Evolutionary conservation across 2,113 vertebrate species (phyloP).

Genomic region (Lampris megalopsis): DNA sequence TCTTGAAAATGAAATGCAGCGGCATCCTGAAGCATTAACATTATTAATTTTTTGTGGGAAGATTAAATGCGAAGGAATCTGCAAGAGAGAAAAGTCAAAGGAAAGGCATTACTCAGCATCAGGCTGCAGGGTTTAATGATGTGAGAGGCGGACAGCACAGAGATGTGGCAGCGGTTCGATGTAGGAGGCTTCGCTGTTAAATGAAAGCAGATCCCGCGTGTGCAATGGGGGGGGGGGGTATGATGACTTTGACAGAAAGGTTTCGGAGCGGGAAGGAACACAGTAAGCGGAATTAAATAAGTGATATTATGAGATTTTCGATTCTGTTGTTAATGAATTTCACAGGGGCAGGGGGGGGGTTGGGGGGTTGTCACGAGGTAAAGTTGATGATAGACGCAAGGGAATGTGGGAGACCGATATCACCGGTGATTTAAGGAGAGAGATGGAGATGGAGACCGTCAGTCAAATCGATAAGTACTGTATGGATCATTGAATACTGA

Average conservation of each 20-base stretch:
- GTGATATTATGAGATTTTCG: neutral
- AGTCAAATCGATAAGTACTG: neutral
- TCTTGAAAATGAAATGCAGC: neutral
- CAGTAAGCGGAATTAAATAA: neutral
- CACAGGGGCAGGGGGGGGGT: neutral
- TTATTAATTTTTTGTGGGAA: neutral
- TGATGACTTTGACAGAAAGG: slow-evolving; percentile 6
- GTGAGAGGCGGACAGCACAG: neutral
- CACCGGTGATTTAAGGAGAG: neutral
- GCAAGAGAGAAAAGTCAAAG: neutral
- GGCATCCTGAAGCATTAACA: too few relatives aligned
- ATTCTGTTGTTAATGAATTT: neutral
- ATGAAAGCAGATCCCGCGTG: neutral
- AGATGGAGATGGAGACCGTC: neutral
- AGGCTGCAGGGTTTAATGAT: neutral
- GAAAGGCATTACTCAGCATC: neutral
- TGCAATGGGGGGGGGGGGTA: neutral
- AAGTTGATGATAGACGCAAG: neutral
- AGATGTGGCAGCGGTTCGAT: neutral
- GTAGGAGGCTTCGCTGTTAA: neutral
- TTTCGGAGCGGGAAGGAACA: neutral
- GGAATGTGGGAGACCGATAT: neutral
- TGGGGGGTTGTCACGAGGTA: neutral
- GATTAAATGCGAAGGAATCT: neutral
- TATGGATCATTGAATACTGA: neutral